A percentile compares a stretch with the other conserved stretches of the same genome.
Evolutionary conservation across 1,140 invertebrate species (phyloP).

Genomic region (Glossosoma conforme): DNA sequence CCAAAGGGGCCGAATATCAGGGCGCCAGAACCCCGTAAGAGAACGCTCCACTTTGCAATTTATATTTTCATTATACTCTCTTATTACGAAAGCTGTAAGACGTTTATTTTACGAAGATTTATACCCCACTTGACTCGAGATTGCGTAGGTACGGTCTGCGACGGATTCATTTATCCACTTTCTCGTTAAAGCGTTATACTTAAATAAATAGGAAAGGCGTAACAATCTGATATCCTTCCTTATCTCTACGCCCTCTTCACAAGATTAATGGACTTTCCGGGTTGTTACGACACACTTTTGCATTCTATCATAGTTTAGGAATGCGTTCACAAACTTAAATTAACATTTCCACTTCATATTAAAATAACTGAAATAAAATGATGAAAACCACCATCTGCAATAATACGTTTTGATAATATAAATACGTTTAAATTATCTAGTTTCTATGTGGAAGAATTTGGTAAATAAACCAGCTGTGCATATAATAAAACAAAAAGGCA

Average conservation of each 20-base stretch:
- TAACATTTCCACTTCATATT: no score
- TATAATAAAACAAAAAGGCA: no score
- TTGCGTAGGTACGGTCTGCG: constrained; percentile 3
- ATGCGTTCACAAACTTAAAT: no score
- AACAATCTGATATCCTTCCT: constrained; percentile 3
- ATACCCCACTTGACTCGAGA: constrained; percentile 8
- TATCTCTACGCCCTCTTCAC: constrained; percentile 1
- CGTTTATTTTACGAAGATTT: constrained; percentile 20
- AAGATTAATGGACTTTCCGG: constrained; percentile 3
- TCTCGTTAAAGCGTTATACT: constrained; percentile 3
- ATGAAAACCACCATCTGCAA: no score
- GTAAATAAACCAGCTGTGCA: no score
- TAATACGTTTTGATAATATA: no score
- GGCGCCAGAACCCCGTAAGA: neutral
- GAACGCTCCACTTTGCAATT: constrained; percentile 13
- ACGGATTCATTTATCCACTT: constrained; percentile 3
- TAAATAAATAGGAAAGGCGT: constrained; percentile 4
- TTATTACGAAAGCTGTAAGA: constrained; percentile 13
- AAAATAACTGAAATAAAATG: no score
- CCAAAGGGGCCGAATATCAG: neutral
- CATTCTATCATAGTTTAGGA: no score
- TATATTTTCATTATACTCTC: constrained; percentile 27
- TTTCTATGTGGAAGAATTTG: no score
- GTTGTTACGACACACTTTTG: no score
- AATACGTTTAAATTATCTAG: no score